These are phyloP conservation scores for Myodes glareolus DNA, from an alignment of 2,113 vertebrate genomes.

Conservation along the genomic window DNA sequence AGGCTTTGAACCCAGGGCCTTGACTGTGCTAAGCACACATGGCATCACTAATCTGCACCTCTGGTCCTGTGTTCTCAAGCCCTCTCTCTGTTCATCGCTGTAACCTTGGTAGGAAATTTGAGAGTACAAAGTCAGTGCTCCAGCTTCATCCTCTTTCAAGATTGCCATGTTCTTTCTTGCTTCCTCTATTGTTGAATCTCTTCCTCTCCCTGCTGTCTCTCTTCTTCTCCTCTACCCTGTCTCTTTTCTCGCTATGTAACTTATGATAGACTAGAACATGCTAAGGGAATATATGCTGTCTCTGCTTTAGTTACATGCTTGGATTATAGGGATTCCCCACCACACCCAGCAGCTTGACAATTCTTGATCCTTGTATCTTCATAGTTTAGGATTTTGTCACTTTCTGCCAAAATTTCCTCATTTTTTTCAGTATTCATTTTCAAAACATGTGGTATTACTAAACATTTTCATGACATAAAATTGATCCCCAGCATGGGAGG, in stretches of 20 bases:
- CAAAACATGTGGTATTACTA: not conserved
- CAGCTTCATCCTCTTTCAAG: constrained; percentile 33
- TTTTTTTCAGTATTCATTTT: constrained; percentile 13
- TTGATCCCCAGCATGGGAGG: not conserved
- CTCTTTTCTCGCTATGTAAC: not conserved
- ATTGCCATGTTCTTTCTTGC: not conserved
- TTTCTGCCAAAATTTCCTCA: not conserved
- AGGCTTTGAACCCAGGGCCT: not conserved
- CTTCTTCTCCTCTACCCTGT: too few relatives aligned
- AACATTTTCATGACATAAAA: constrained; percentile 19
- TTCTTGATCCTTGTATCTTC: constrained; percentile 21
- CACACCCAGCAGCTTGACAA: not conserved
- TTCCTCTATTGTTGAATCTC: not conserved
- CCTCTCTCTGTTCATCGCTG: not conserved
- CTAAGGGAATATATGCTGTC: not conserved
- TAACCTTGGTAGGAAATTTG: constrained; percentile 34
- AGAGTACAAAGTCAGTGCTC: not conserved
- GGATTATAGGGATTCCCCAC: not conserved
- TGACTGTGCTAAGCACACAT: not conserved
- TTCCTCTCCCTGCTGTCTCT: not conserved
- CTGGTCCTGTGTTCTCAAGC: not conserved
- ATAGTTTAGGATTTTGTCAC: constrained; percentile 29
- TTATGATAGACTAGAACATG: not conserved
- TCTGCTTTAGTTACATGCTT: too few relatives aligned
- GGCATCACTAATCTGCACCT: not conserved